These are phyloP conservation scores for Coreius guichenoti DNA, from an alignment of 2,797 vertebrate genomes.

Conservation along the genomic window DNA sequence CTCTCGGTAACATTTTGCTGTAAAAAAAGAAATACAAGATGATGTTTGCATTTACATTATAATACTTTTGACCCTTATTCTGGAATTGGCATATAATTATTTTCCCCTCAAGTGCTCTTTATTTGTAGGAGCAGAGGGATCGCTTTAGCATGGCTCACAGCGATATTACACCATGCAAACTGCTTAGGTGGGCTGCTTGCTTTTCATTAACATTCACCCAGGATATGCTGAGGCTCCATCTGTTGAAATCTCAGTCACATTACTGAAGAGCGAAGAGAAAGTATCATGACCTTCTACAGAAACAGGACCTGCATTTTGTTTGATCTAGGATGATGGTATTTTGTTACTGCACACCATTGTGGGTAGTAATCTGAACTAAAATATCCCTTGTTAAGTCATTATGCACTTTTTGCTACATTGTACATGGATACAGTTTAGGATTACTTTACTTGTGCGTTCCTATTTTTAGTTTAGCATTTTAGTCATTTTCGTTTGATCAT, in stretches of 20 bases:
- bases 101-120: constrained; percentile 67
- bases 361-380: background rate
- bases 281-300: constrained; percentile 59
- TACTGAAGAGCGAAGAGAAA: constrained; percentile 55
- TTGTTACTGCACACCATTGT: background rate
- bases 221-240: constrained; percentile 61
- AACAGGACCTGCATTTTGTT: constrained; percentile 59
- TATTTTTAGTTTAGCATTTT: constrained; percentile 17
- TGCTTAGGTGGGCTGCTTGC: constrained; percentile 68
- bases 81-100: constrained; percentile 71
- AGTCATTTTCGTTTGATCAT: constrained; percentile 23
- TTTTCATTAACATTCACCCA: constrained; percentile 72
- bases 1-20: constrained; percentile 59
- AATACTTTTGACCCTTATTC: constrained; percentile 69
- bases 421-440: background rate
- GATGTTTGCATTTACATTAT: constrained; percentile 73
- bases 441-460: background rate
- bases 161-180: constrained; percentile 54
- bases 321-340: constrained; percentile 45
- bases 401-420: background rate
- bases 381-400: background rate
- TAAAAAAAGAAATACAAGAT: constrained; percentile 51
- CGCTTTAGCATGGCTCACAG: constrained; percentile 70
- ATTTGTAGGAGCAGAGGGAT: constrained; percentile 62
- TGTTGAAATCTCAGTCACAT: constrained; percentile 59